These are phyloP conservation scores for Virgularia gustaviana DNA, from an alignment of 92 coral and sea anemone species.

Conservation along the genomic window DNA sequence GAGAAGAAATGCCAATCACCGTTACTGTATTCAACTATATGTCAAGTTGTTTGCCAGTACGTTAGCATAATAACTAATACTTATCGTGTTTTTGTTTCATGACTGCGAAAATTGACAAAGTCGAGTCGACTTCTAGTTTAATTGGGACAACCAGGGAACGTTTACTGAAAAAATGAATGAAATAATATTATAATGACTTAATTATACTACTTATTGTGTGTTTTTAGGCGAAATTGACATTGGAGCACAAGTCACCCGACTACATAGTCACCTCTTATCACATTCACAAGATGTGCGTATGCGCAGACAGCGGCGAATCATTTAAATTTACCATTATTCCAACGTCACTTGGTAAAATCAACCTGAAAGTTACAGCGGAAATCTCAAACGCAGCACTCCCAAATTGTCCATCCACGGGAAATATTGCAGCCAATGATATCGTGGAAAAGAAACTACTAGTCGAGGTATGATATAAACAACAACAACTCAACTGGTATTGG, in stretches of 20 bases:
- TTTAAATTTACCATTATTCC: conserved; percentile 72
- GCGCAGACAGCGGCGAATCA: conserved; percentile 83
- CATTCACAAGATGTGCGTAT: conserved; percentile 63
- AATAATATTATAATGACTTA: no score
- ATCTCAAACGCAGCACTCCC: conserved; percentile 51
- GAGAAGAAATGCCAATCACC: conserved; percentile 78
- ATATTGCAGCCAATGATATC: conserved; percentile 67
- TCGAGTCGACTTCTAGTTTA: no score
- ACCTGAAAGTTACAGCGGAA: conserved; percentile 66
- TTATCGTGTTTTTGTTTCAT: no score
- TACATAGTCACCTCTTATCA: conserved; percentile 52
- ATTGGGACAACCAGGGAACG: no score
- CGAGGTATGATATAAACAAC: no score
- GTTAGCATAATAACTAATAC: no score
- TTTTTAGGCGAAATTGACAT: conserved; percentile 59
- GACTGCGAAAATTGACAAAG: no score
- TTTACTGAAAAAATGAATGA: no score
- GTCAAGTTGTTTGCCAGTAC: conserved; percentile 77
- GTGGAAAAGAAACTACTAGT: conserved; percentile 76
- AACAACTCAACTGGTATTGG: no score
- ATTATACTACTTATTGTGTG: no score
- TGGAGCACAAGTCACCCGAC: conserved; percentile 52
- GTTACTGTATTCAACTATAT: conserved; percentile 85
- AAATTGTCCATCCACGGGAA: conserved; percentile 56
- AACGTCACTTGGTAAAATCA: conserved; percentile 65